Conservation (phyloP, 2,797 vertebrate species). For the Todus mexicanus region DNA sequence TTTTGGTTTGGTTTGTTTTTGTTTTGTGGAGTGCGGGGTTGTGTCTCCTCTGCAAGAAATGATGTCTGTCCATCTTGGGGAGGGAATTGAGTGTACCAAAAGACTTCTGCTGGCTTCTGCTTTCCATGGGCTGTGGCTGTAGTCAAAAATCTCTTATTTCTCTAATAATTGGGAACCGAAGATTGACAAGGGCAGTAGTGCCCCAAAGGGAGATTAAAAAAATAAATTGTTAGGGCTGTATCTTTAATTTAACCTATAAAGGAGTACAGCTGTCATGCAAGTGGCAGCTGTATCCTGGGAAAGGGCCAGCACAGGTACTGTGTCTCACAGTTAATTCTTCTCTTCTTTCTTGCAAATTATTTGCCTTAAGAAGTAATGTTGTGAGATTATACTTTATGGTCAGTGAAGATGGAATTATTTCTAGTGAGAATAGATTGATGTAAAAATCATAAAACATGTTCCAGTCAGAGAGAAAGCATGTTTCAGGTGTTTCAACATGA, state of each 20-base stretch:
- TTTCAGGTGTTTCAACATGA: not conserved
- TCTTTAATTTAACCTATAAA: not conserved
- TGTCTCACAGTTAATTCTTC: not conserved
- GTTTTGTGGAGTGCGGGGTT: not conserved
- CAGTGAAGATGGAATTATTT: not conserved
- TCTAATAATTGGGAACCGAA: not conserved
- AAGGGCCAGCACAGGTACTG: not conserved
- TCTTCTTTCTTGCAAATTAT: not conserved
- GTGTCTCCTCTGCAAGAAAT: conserved; percentile 8
- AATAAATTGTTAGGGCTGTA: not conserved
- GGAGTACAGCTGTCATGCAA: not conserved
- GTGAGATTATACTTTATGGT: not conserved
- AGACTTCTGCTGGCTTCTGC: not conserved
- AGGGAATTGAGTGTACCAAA: not conserved
- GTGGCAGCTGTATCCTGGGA: not conserved
- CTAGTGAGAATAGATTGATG: not conserved
- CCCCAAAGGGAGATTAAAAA: not conserved
- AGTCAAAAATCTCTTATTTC: not conserved
- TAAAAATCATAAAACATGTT: not conserved
- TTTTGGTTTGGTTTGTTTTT: not conserved
- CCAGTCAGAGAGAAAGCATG: not conserved
- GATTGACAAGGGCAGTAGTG: not conserved
- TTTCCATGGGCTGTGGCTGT: not conserved
- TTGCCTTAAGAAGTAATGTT: not conserved
- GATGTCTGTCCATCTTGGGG: not conserved